Evolutionary conservation across 2,888 invertebrate genomes (phyloP).

Genomic region (Limnephilus rhombicus): DNA sequence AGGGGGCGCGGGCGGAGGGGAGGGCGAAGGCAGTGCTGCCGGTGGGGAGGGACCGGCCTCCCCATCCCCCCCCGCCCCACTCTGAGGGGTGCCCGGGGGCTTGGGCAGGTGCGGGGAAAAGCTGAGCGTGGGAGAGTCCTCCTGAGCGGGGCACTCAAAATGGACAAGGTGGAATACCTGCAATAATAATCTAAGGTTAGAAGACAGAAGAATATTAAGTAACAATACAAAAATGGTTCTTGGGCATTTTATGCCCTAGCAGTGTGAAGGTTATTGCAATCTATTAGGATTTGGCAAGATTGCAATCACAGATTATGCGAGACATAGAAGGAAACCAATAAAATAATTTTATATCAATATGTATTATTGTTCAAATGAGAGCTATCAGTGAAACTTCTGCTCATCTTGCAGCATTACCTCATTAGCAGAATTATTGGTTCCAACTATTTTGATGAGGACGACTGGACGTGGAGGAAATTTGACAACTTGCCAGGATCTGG

Average conservation of each 20-base stretch:
- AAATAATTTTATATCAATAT: neutral
- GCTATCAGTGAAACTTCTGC: neutral
- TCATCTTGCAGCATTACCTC: conserved; percentile 81
- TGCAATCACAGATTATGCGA: too few relatives aligned
- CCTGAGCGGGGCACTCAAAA: conserved; percentile 95
- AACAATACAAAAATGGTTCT: neutral
- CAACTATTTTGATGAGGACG: conserved; percentile 96
- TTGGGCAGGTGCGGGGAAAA: conserved; percentile 42
- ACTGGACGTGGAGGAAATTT: conserved; percentile 90
- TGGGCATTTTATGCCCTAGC: neutral
- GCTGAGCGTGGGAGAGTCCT: conserved; percentile 69
- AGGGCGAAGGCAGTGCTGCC: conserved; percentile 45
- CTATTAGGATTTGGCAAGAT: too few relatives aligned
- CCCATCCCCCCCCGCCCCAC: conserved; percentile 67
- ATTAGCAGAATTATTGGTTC: conserved; percentile 97
- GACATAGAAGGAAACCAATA: neutral
- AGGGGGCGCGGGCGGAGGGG: conserved; percentile 67
- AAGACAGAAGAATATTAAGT: neutral
- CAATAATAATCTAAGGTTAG: conserved; percentile 58
- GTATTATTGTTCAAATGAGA: too few relatives aligned
- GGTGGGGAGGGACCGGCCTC: conserved; percentile 62
- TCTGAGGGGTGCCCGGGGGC: conserved; percentile 52
- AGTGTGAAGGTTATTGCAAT: neutral
- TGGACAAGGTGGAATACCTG: conserved; percentile 99
- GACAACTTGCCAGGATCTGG: conserved; percentile 95